Evolutionary conservation across 2,888 invertebrate species (phyloP).

Genomic region (Odontocolon sp.): DNA sequence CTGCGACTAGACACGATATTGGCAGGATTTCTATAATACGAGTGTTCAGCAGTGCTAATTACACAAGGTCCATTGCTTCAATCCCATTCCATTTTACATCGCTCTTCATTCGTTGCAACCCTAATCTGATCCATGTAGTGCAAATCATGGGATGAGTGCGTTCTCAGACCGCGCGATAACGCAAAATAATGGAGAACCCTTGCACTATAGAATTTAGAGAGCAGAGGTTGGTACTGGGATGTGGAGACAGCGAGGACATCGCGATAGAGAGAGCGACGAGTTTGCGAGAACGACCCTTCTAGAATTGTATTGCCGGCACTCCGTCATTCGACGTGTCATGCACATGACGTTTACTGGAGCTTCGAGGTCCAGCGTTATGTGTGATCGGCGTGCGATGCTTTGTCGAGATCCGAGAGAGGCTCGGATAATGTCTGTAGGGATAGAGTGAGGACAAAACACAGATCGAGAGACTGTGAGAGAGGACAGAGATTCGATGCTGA

Average conservation of each 20-base stretch:
- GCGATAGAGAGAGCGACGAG: conserved; percentile 20
- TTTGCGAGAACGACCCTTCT: conserved; percentile 54
- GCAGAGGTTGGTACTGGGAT: conserved; percentile 21
- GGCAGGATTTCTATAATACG: neutral
- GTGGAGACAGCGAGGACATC: conserved; percentile 35
- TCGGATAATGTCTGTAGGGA: conserved; percentile 63
- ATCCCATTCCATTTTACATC: too few species aligned
- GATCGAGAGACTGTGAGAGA: conserved; percentile 36
- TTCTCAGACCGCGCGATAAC: conserved; percentile 41
- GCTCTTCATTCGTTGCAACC: neutral
- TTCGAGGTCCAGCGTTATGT: conserved; percentile 61
- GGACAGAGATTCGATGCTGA: conserved; percentile 40
- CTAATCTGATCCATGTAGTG: neutral
- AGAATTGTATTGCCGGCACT: conserved; percentile 72
- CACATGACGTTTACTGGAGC: conserved; percentile 77
- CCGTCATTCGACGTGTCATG: conserved; percentile 72
- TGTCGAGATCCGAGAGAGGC: conserved; percentile 61
- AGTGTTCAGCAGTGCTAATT: neutral
- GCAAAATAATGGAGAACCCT: conserved; percentile 74
- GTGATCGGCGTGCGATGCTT: conserved; percentile 54
- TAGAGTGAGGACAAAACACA: conserved; percentile 47
- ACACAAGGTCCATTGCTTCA: neutral
- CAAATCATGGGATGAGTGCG: neutral
- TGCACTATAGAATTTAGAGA: conserved; percentile 67
- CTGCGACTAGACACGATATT: too few species aligned